These are phyloP conservation scores for Himalopsyche tibetana DNA, from an alignment of 2,888 invertebrate species.

Conservation along the genomic window DNA sequence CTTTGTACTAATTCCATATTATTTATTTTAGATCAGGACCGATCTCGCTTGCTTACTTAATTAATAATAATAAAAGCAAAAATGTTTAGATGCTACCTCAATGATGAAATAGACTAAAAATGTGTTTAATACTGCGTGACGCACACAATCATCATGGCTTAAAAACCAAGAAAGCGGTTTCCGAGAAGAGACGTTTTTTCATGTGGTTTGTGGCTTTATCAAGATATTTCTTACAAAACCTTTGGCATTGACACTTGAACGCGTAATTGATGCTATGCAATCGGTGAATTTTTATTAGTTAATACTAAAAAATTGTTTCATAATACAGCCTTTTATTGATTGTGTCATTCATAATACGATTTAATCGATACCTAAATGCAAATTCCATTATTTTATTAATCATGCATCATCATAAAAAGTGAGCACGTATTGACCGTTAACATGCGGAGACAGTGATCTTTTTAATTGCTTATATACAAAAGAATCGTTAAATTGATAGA, in stretches of 20 bases:
- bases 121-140: background rate
- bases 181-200: background rate
- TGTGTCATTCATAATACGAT: too few relatives aligned
- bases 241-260: background rate
- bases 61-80: background rate
- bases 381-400: too few relatives aligned
- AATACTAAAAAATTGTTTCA: background rate
- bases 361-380: too few relatives aligned
- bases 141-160: background rate
- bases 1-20: too few relatives aligned
- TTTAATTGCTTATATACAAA: too few relatives aligned
- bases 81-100: background rate
- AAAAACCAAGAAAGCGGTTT: background rate
- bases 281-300: background rate
- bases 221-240: background rate
- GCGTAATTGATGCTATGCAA: background rate
- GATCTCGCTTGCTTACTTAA: too few relatives aligned
- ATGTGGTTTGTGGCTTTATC: background rate
- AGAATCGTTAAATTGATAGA: too few relatives aligned
- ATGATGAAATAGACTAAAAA: conserved; percentile 1
- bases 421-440: too few relatives aligned
- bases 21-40: too few relatives aligned
- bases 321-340: background rate
- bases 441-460: too few relatives aligned
- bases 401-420: too few relatives aligned